Conservation (phyloP, 2,113 vertebrate species). For the Neogobius melanostomus region DNA sequence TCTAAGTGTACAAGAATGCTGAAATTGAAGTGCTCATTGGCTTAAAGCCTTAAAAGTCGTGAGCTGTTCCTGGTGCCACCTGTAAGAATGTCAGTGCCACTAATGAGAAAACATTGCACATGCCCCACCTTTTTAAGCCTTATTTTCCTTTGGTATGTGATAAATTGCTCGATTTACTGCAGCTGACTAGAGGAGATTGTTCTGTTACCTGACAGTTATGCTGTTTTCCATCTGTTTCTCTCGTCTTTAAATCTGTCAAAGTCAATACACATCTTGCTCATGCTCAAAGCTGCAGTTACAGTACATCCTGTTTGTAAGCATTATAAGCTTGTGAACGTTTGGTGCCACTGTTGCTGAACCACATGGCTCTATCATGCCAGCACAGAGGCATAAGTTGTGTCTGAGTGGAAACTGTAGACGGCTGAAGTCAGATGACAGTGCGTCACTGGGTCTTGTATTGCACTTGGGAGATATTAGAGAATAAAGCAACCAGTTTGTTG, state of each 20-base stretch:
- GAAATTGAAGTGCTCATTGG: no score
- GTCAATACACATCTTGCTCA: not conserved
- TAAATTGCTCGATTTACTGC: no score
- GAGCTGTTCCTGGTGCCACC: no score
- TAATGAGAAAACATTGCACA: no score
- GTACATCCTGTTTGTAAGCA: no score
- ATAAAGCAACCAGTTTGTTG: slow-evolving; percentile 20
- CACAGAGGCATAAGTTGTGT: slow-evolving; percentile 53
- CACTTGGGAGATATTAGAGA: slow-evolving; percentile 23
- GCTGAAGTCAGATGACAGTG: slow-evolving; percentile 34
- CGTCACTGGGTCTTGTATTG: slow-evolving; percentile 50
- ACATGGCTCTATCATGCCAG: slow-evolving; percentile 40
- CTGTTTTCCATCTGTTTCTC: not conserved
- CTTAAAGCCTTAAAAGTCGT: no score
- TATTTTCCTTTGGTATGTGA: no score
- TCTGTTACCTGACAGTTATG: not conserved
- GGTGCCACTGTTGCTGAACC: slow-evolving; percentile 10
- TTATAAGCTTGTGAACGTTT: slow-evolving; percentile 1
- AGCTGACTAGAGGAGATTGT: no score
- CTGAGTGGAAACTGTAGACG: slow-evolving; percentile 55
- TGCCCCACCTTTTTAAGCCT: no score
- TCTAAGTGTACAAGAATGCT: no score
- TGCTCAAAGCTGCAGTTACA: not conserved
- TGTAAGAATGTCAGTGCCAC: no score
- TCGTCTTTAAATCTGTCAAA: not conserved